Evolutionary conservation across 1,140 invertebrate genomes (phyloP).

Genomic region (Apolygus lucorum): DNA sequence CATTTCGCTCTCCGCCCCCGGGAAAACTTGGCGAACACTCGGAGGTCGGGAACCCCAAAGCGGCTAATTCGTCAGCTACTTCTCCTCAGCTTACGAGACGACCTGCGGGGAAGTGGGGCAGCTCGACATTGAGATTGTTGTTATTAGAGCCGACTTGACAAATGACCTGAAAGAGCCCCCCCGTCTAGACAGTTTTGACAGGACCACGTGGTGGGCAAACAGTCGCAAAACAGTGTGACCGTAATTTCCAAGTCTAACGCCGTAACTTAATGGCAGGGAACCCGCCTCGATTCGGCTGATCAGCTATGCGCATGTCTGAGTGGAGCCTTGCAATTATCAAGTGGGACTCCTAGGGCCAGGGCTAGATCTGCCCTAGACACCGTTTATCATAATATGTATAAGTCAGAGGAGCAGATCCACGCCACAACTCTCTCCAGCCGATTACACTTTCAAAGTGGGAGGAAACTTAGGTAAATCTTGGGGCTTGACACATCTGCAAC

Average conservation of each 20-base stretch:
- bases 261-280: conserved; percentile 5
- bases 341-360: neutral
- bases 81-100: too few relatives aligned
- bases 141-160: conserved; percentile 2
- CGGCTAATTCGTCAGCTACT: too few relatives aligned
- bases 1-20: too few relatives aligned
- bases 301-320: conserved; percentile 16
- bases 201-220: conserved; percentile 15
- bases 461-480: neutral
- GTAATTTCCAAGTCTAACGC: conserved; percentile 16
- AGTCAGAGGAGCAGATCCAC: neutral
- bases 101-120: too few relatives aligned
- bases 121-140: too few relatives aligned
- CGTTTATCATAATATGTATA: conserved; percentile 8
- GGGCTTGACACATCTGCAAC: neutral
- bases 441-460: conserved; percentile 11
- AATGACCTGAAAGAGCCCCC: neutral
- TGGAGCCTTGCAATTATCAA: conserved; percentile 13
- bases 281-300: conserved; percentile 7
- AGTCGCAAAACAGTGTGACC: conserved; percentile 16
- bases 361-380: conserved; percentile 13
- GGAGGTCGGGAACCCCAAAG: too few relatives aligned
- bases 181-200: conserved; percentile 16
- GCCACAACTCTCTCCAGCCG: conserved; percentile 6
- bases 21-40: too few relatives aligned